Base-by-base conservation (phyloP, 2,113 vertebrate species). In the Thymallus thymallus region DNA sequence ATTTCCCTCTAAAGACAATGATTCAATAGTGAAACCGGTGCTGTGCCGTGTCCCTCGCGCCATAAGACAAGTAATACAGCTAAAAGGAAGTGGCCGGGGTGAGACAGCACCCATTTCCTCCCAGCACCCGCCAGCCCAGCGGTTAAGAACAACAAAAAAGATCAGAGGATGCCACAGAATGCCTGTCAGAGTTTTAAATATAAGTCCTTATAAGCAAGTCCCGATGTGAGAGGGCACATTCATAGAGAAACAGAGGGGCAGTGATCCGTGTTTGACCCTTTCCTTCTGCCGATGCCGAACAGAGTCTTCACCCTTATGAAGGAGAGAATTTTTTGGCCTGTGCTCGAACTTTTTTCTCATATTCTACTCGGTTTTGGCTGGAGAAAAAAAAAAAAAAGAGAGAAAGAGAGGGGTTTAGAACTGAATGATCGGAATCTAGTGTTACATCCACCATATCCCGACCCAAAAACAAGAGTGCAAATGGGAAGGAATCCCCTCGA, bases 321-420 rank as follows among this genome's bases (percentile, higher is more conserved):
- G 92, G 96, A 70, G 96, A 96, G 90, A 98, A 99, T 86, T 98
- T 98, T 95, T 98, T 99, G 94, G 98, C 98, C 93, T 99, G 98
- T 95, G 96, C 97, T 95, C 97, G 96, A 91, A 99, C 97, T 94
- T 97, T 95, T 92, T 99, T 99, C 94, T 99, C 98, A 69, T 99
- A 99, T 92, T 99, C 98, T 95, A 98, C 96, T 97, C 97, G 96
- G 96, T 99, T 98, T 94, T 99, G 97, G 96, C 98, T 99, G 92
- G n/a, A n/a, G n/a, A n/a, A n/a, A n/a, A n/a, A n/a, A n/a, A n/a
- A n/a, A n/a, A n/a, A n/a, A n/a, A n/a, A n/a, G n/a, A 72, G 73
- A 84, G 80, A 80, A 73, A 71, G 26, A 46, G 14, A 69, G 45
- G 6, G 20, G n/a, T 60, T 60, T 60, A 60, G 56, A 41, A 41